Evolutionary conservation across 2,888 invertebrate genomes (phyloP), one percentile per base, ranked within the genome.

Genomic region (Caenorhabditis auriculariae): DNA sequence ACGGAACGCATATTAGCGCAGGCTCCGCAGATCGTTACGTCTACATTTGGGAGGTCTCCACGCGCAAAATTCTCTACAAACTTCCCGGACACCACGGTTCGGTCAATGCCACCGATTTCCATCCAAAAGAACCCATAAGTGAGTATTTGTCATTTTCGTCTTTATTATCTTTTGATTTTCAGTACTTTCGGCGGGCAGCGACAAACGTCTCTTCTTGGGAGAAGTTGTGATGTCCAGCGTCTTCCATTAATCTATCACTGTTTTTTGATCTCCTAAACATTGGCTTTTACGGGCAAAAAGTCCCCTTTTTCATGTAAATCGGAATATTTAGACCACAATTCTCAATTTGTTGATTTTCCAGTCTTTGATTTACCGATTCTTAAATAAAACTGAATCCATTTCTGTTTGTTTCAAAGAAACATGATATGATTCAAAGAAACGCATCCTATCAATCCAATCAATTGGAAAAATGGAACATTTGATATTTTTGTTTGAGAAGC

Each of bases 21-120:
- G 98, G 98, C 0, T 95, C 95, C 0, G 60, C 72, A 0, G 98
- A 99, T 84, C 87, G 96, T 44, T 91, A 89, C 84, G 90, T 95
- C 28, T 93, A 95, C 83, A 87, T 98, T 61, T 99, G 98, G 98
- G 95, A 98, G 83, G 93, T 93, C 1, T 91, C 91, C 1, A 88
- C 91, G 0, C 87, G 94, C 27, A 87, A 93, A 61, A 90, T 96
- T 72, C 84, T 94, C 32, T 99, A 96, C 85, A 94, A 93, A 84
- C 86, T 99, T 72, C 96, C 98, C 0, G 98, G 98, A 0, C 98
- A 99, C 83, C 90, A 92, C 84, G 98, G 98, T 35, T 90, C 93
- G 63, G 93, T 99, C 27, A 96, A 95, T 82, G 93, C 92, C 82
- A 89, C 93, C 1, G 91, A 91, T 83, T 94, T 99, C 83, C 96